Percentiles rank a stretch among this genome's conserved stretches.
Conservation (phyloP, 2,888 invertebrate species). For the Callyntrura sp. region DNA sequence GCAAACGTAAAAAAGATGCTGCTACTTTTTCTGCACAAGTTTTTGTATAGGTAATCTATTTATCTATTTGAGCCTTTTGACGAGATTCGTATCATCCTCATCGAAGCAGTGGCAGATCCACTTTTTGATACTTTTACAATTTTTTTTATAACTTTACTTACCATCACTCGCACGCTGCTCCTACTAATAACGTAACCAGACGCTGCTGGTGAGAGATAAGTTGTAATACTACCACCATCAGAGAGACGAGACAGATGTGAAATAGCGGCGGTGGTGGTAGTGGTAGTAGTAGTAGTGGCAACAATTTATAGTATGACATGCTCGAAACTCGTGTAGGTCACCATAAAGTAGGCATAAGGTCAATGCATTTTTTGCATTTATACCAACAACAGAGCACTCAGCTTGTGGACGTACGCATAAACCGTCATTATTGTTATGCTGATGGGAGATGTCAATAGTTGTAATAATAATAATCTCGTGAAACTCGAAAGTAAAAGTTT, state of each 20-base stretch:
- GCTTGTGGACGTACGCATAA: neutral
- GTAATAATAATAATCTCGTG: slow-evolving; percentile 38
- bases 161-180: neutral
- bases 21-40: neutral
- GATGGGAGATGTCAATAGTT: slow-evolving; percentile 46
- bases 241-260: slow-evolving; percentile 68
- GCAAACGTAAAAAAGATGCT: slow-evolving; percentile 36
- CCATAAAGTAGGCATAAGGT: slow-evolving; percentile 15
- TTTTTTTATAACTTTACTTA: neutral
- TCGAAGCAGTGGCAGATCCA: slow-evolving; percentile 10
- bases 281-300: no score
- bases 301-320: slow-evolving; percentile 17
- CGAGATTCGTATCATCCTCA: slow-evolving; percentile 44
- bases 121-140: neutral
- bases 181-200: neutral
- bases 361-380: neutral
- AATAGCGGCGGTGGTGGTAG: slow-evolving; percentile 34
- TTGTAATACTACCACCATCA: neutral
- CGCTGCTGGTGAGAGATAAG: no score
- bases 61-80: slow-evolving; percentile 1
- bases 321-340: slow-evolving; percentile 71
- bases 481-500: slow-evolving; percentile 71
- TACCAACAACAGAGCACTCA: neutral
- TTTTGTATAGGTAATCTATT: no score
- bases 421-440: neutral